Evolutionary conservation across 2,888 invertebrate species (phyloP), one percentile per base, ranked within the genome.

Genomic region (Tetragonisca angustula): DNA sequence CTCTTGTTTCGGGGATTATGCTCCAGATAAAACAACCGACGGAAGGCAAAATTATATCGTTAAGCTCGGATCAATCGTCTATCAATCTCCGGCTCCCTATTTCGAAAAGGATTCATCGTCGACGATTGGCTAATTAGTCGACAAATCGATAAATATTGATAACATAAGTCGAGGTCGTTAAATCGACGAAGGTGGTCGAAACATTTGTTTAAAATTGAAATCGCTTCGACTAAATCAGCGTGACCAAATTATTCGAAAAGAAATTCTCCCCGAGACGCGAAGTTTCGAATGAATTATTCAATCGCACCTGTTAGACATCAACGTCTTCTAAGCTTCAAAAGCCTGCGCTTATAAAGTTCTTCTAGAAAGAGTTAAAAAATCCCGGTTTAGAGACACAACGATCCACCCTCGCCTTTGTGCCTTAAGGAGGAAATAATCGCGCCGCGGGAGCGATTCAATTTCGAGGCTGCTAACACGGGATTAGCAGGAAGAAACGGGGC

Each of bases 391-490:
- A 43, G 9, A 43, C 43, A 43, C 0, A 65, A 43, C 65, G 43
- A 52, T 67, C 43, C 43, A 21, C 54, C 65, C 11, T 43, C 9
- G 43, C 50, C 9, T 50, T 71, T 50, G 17, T 27, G 11, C 56
- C 43, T 80, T 61, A 67, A 80, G 65, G 65, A 59, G 17, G 49
- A 74, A 78, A 56, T 73, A 75, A 84, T 87, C 87, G 82, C 70
- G 64, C n/a, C 52, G n/a, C 24, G 54, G 71, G 65, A 72, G 43
- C 76, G 68, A 67, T 76, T 72, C 72, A 80, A 70, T 84, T 79
- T 79, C 27, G 21, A 72, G 71, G 69, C 70, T 50, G 27, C 65
- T 78, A 76, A 80, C 76, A 76, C 43, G 52, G 68, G 49, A 72
- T 67, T 77, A 72, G 49, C 67, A 65, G 54, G 61, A 72, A 67